phyloP scores from a whole-genome alignment of 1,140 invertebrate genomes.

The Platyscapa corneri region DNA sequence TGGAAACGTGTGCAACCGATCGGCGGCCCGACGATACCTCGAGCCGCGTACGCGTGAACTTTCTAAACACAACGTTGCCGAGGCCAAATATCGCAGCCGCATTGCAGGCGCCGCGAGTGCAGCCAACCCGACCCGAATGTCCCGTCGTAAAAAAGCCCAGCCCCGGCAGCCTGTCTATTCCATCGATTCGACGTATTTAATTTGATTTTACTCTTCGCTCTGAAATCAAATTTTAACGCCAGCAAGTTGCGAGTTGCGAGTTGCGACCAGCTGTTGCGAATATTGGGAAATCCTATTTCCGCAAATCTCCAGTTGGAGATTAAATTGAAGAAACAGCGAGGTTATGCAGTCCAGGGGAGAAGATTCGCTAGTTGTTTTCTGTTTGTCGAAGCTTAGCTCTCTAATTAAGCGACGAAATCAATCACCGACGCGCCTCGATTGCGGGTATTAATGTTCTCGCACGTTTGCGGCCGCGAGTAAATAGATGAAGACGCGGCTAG shows the following conservation, averaged over 20 bases:
- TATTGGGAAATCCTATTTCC: not conserved
- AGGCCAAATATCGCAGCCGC: not conserved
- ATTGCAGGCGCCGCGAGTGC: not conserved
- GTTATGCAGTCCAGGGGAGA: no score
- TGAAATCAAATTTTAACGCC: not conserved
- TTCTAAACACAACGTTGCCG: slow-evolving; percentile 26
- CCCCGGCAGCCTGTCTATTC: not conserved
- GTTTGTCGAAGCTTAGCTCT: no score
- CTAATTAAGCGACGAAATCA: not conserved
- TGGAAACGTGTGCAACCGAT: not conserved
- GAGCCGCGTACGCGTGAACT: slow-evolving; percentile 5
- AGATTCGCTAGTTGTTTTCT: no score
- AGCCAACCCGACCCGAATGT: not conserved
- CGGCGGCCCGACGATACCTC: not conserved
- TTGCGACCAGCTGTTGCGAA: no score
- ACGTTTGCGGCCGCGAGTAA: not conserved
- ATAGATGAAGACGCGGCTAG: not conserved
- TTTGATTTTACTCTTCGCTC: not conserved
- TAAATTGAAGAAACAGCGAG: not conserved
- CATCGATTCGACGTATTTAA: not conserved
- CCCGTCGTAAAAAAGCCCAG: not conserved
- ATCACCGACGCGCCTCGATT: not conserved
- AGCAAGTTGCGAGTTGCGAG: not conserved
- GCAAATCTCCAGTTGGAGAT: no score
- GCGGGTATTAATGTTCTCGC: not conserved